Evolutionary conservation across 2,888 invertebrate genomes (phyloP), one percentile per base, ranked within the genome.

Genomic region (Lissonota sp.): DNA sequence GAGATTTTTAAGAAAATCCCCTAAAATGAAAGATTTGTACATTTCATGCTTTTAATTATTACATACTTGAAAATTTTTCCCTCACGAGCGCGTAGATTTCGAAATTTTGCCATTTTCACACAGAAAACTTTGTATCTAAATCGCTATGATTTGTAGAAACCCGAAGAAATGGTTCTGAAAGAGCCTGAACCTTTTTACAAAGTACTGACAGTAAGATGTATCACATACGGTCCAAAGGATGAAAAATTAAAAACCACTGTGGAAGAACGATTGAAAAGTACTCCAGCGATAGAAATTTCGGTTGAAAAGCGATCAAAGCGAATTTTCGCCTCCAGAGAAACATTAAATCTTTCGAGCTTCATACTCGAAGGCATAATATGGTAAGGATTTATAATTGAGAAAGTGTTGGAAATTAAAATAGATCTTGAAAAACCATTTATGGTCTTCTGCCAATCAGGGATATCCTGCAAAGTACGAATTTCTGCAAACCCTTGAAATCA

Each of bases 301-400:
- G 72, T 87, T 39, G 76, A 76, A 14, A 84, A 85, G 83, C 72
- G 49, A 79, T 16, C 40, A 40, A 26, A 4, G 40, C 64, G 66
- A 74, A 66, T 57, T 67, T 69, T 51, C 60, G 42, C 70, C 72
- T 16, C 76, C 8, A 53, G 78, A 53, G 83, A 88, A n/a, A 82
- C 85, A 40, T 53, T 87, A 5, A 76, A 72, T 16, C 80, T 89
- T 6, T 81, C 85, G 6, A 82, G 82, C 42, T 88, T 89, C 46
- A 85, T 91, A 63, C 83, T 92, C 46, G 90, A 92, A 81, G 86
- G 88, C 26, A 74, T 91, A 63, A 82, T 91, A 69, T 90, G 90
- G 92, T 92, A 87, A 87, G 3, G 67, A 55, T 46, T 60, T 62
- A 26, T 39, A 67, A n/a, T 39, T 71, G 26, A 26, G 26, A 26